A percentile compares a stretch with the other conserved stretches of the same genome.
Conservation (phyloP, 1,140 invertebrate genomes). For the Heterodera schachtii region DNA sequence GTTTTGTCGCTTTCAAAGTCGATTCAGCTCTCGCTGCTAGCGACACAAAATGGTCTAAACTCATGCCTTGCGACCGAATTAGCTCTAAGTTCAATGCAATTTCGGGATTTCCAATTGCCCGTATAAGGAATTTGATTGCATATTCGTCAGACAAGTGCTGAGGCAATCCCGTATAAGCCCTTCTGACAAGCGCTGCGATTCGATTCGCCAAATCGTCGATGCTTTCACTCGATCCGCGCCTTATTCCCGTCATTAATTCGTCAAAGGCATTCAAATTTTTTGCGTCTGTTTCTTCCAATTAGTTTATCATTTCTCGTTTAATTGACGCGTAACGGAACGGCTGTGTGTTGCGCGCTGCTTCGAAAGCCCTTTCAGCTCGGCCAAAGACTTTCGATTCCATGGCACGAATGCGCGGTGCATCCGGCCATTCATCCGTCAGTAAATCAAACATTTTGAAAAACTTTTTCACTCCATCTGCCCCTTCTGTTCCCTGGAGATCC, state of each 20-base stretch:
- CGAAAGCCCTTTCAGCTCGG: background rate
- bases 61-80: background rate
- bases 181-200: background rate
- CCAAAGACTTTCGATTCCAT: conserved; percentile 5
- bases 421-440: background rate
- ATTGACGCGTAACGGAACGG: background rate
- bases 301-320: conserved; percentile 11
- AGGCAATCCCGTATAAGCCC: conserved; percentile 2
- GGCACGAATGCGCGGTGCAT: background rate
- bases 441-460: conserved; percentile 25
- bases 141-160: conserved; percentile 14
- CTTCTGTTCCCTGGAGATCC: conserved; percentile 1
- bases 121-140: background rate
- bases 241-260: background rate
- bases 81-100: conserved; percentile 16
- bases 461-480: background rate
- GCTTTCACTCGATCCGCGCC: background rate
- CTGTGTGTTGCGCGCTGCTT: background rate
- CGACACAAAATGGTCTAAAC: conserved; percentile 11
- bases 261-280: conserved; percentile 9
- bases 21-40: conserved; percentile 16
- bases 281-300: conserved; percentile 4
- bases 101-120: conserved; percentile 5
- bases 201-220: conserved; percentile 22
- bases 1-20: background rate